Evolutionary conservation across 2,888 invertebrate species (phyloP).

Genomic region (Tribolium freemani): DNA sequence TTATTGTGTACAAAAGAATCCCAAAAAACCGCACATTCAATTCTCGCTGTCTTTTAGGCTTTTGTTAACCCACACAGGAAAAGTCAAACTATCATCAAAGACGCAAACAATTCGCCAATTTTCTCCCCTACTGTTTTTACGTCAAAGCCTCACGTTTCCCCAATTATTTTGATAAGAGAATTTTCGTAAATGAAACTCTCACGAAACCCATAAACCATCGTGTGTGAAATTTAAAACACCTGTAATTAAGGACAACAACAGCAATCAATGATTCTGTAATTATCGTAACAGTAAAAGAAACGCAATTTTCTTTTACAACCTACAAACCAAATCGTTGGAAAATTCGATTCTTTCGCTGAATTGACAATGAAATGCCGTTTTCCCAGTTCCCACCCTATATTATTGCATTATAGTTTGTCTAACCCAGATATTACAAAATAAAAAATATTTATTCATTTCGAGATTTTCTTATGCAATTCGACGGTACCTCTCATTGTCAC

Average conservation of each 20-base stretch:
- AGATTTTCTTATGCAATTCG: slow-evolving; percentile 9
- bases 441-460: slow-evolving; percentile 30
- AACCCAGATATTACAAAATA: slow-evolving; percentile 13
- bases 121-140: background rate
- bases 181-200: too few relatives aligned
- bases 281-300: too few relatives aligned
- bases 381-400: too few relatives aligned
- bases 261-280: too few relatives aligned
- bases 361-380: too few relatives aligned
- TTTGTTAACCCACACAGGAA: background rate
- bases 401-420: background rate
- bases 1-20: background rate
- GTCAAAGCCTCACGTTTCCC: background rate
- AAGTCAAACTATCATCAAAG: background rate
- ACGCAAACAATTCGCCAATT: background rate
- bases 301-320: too few relatives aligned
- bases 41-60: background rate
- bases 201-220: too few relatives aligned
- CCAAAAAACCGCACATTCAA: background rate
- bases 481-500: background rate
- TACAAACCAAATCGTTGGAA: too few relatives aligned
- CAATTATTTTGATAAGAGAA: background rate
- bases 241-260: too few relatives aligned
- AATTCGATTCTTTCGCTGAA: too few relatives aligned
- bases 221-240: too few relatives aligned